phyloP scores from a whole-genome alignment of 1,140 invertebrate species.

The Orchesella cincta region DNA sequence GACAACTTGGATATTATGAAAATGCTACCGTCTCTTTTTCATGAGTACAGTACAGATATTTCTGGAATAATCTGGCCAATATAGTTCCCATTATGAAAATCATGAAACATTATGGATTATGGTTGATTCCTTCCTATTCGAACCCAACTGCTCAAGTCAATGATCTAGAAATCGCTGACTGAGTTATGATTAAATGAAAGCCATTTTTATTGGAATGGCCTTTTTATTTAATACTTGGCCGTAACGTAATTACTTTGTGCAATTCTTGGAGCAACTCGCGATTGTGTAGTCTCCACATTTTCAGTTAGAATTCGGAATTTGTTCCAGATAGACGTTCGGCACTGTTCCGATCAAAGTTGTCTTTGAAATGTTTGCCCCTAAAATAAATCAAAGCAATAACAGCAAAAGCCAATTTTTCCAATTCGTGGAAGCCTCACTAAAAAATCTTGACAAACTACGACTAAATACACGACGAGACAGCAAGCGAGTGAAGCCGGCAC shows the following conservation, averaged over 20 bases:
- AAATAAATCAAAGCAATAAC: not conserved
- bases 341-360: not conserved
- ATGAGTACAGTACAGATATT: too few species aligned
- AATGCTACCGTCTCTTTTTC: too few species aligned
- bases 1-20: too few species aligned
- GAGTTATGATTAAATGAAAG: not conserved
- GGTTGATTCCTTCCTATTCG: not conserved
- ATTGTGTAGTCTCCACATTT: not conserved
- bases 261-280: not conserved
- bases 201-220: too few species aligned
- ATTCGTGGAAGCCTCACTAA: not conserved
- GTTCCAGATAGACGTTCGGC: not conserved
- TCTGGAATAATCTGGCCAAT: not conserved
- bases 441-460: not conserved
- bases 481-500: not conserved
- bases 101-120: not conserved
- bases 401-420: not conserved
- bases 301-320: not conserved
- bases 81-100: not conserved
- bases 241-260: not conserved
- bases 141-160: not conserved
- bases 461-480: not conserved
- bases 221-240: too few species aligned
- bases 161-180: not conserved
- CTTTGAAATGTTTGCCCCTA: not conserved